Evolutionary conservation across 2,888 invertebrate species (phyloP), one percentile per base, ranked within the genome.

Genomic region (Lithophane leautieri): DNA sequence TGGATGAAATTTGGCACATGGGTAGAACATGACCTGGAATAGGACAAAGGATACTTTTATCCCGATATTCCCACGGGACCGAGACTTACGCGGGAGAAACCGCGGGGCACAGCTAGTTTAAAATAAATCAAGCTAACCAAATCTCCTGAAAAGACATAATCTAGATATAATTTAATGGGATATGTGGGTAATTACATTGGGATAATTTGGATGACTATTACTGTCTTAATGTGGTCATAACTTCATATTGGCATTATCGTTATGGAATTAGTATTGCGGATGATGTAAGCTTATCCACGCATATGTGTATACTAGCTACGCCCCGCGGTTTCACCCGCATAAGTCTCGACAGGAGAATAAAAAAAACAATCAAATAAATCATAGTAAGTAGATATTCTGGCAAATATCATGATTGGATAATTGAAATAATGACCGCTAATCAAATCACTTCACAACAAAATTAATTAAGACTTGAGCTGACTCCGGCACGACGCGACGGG

Each of bases 181-280:
- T 70, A 73, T 42, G 34, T 61, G 16, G 22, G 19, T 68, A 34
- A 62, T 83, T 76, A 76, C 25, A 72, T 22, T n/a, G 11, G 70
- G 67, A 83, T 82, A 73, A 80, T 71, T 73, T 73, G 80, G 67
- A 42, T 68, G 63, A 73, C 63, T 56, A 56, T 80, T 63, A 83
- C 56, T 47, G 52, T 54, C 62, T 70, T 73, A 82, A 82, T 82
- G 77, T 71, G 50, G 47, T 83, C 84, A 68, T 83, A 76, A 79
- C 16, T 72, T 60, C 42, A 50, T 70, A 22, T 54, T 75, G 62
- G 34, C 50, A 72, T 79, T 66, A 71, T 72, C 62, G 52, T 76
- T 60, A 79, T 76, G 54, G 76, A 71, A 25, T 66, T 76, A 62
- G 70, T 63, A 82, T 66, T 71, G 14, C 7, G 56, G 28, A 63